These are phyloP conservation scores for Necrosyrtes monachus DNA, from an alignment of 2,797 vertebrate genomes.

Conservation along the genomic window DNA sequence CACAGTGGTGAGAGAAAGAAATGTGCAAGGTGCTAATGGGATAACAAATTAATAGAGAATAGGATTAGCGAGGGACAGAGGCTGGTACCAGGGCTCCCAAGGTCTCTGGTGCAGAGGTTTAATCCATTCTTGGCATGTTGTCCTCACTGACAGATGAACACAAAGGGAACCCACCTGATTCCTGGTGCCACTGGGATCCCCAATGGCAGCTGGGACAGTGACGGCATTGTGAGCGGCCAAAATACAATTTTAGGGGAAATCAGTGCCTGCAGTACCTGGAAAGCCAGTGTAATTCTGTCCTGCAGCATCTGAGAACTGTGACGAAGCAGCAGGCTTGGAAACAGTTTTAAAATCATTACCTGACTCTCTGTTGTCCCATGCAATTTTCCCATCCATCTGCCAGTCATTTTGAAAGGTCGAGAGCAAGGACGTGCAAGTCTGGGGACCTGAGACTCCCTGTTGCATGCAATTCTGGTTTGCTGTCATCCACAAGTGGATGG, in stretches of 20 bases:
- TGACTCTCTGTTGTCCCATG: not conserved
- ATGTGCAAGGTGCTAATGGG: constrained; percentile 41
- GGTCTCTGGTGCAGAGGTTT: not conserved
- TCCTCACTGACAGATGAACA: not conserved
- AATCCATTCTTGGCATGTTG: not conserved
- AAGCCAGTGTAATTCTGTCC: not conserved
- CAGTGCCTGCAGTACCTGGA: not conserved
- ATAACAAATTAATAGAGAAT: constrained; percentile 46
- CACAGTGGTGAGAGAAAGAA: not conserved
- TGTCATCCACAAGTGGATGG: not conserved
- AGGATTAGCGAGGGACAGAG: not conserved
- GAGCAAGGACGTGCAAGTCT: not conserved
- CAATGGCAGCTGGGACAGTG: not conserved
- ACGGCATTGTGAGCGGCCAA: not conserved
- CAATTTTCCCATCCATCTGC: constrained; percentile 42
- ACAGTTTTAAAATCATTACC: not conserved
- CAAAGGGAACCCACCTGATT: not conserved
- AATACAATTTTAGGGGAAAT: not conserved
- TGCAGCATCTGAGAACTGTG: not conserved
- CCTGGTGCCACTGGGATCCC: not conserved
- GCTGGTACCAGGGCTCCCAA: not conserved
- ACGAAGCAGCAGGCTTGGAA: not conserved
- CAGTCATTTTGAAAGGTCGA: constrained; percentile 11
- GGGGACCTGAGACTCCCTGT: not conserved
- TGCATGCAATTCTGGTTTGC: not conserved